Conservation (phyloP, 1,140 invertebrate species). For the Cephus cinctus region DNA sequence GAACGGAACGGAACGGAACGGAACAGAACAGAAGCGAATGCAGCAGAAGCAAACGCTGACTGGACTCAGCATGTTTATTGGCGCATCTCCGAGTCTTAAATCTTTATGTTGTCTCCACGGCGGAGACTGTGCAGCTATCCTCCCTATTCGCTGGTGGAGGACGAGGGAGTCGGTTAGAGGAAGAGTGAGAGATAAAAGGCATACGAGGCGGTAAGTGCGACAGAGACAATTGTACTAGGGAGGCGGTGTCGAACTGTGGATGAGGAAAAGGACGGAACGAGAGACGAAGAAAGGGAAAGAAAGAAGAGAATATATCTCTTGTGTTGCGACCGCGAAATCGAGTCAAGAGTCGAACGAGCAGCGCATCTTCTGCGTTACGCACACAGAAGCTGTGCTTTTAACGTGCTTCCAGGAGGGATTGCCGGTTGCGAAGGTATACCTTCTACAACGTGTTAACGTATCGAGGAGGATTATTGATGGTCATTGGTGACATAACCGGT, state of each 20-base stretch:
- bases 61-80: conserved; percentile 55
- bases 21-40: conserved; percentile 46
- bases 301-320: conserved; percentile 33
- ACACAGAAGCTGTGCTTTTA: conserved; percentile 7
- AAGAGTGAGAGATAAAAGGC: conserved; percentile 12
- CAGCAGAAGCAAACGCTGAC: conserved; percentile 38
- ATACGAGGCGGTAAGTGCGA: too few species aligned
- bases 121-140: conserved; percentile 36
- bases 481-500: conserved; percentile 20
- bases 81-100: conserved; percentile 55
- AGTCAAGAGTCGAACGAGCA: conserved; percentile 40
- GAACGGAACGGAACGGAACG: conserved; percentile 28
- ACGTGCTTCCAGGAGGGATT: conserved; percentile 11
- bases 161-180: conserved; percentile 18
- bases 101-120: conserved; percentile 57
- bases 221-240: too few species aligned
- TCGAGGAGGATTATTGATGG: conserved; percentile 28
- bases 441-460: conserved; percentile 27
- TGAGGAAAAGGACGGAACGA: not conserved
- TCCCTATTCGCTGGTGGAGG: conserved; percentile 23
- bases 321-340: conserved; percentile 45
- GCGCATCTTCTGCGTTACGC: conserved; percentile 7
- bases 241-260: too few species aligned
- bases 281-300: not conserved
- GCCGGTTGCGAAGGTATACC: conserved; percentile 20